phyloP scores from a whole-genome alignment of 2,113 vertebrate species.

The Anas platyrhynchos region DNA sequence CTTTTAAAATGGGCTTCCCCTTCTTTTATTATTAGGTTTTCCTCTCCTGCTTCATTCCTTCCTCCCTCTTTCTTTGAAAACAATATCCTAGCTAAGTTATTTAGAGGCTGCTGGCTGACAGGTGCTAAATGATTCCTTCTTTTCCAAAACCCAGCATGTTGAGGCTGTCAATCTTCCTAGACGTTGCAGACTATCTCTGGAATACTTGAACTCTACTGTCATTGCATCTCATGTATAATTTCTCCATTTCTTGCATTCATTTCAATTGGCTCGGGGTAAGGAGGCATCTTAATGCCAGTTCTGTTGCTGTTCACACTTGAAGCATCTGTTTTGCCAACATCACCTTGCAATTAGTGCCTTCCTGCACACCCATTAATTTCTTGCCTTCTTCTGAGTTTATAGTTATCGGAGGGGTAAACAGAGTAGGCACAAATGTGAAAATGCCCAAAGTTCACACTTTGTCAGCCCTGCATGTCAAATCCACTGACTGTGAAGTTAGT shows the following conservation, averaged over 20 bases:
- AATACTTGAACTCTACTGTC: not conserved
- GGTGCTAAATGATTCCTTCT: not conserved
- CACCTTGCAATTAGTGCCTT: not conserved
- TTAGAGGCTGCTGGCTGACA: not conserved
- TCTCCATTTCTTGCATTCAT: not conserved
- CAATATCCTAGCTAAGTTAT: not conserved
- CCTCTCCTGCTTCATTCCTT: not conserved
- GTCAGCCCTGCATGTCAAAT: not conserved
- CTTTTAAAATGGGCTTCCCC: not conserved
- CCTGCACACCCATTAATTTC: not conserved
- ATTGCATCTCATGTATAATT: too few species aligned
- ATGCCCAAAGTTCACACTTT: not conserved
- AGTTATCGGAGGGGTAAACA: not conserved
- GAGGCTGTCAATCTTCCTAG: not conserved
- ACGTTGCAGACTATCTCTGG: not conserved
- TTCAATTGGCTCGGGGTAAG: not conserved
- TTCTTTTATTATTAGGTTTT: not conserved
- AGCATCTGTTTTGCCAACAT: not conserved
- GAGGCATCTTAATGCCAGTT: not conserved
- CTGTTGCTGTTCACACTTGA: not conserved
- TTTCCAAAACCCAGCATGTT: not conserved
- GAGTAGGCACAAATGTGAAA: not conserved
- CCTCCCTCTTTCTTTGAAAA: not conserved
- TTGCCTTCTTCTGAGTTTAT: not conserved
- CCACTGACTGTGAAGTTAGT: not conserved